A percentile compares a stretch with the other conserved stretches of the same genome.
These are phyloP conservation scores for Mesorhabditis spiculigera DNA, from an alignment of 2,888 invertebrate species.

Conservation along the genomic window DNA sequence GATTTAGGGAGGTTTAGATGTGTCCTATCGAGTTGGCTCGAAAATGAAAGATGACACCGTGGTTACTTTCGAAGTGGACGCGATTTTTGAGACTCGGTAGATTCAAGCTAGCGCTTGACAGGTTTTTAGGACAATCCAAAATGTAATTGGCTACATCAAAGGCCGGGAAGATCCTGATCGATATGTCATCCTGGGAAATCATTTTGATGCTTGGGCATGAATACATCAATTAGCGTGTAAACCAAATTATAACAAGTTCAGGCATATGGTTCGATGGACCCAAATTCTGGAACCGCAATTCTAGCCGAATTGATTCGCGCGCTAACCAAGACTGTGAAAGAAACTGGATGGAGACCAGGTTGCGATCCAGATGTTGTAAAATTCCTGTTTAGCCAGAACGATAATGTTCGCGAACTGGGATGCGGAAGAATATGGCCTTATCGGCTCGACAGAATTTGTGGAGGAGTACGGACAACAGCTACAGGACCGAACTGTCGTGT, in stretches of 20 bases:
- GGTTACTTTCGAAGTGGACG: constrained; percentile 27
- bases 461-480: constrained; percentile 58
- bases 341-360: constrained; percentile 61
- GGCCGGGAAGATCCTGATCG: constrained; percentile 61
- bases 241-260: neutral
- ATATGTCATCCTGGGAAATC: constrained; percentile 64
- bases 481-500: constrained; percentile 59
- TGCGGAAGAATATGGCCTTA: constrained; percentile 60
- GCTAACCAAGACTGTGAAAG: constrained; percentile 25
- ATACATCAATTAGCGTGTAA: neutral
- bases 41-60: constrained; percentile 45
- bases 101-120: constrained; percentile 31
- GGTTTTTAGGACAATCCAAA: constrained; percentile 47
- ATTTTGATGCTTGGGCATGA: constrained; percentile 64
- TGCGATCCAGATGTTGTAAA: neutral
- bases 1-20: constrained; percentile 60
- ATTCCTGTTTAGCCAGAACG: constrained; percentile 50
- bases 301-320: constrained; percentile 61
- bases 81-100: neutral
- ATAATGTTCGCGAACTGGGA: constrained; percentile 62
- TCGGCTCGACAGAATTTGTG: constrained; percentile 64
- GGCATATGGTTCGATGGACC: constrained; percentile 59
- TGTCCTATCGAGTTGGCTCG: constrained; percentile 61
- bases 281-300: constrained; percentile 62
- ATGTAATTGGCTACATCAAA: constrained; percentile 58